A percentile compares a stretch with the other conserved stretches of the same genome.
Evolutionary conservation across 2,888 invertebrate species (phyloP).

Genomic region (Prenolepis imparis): DNA sequence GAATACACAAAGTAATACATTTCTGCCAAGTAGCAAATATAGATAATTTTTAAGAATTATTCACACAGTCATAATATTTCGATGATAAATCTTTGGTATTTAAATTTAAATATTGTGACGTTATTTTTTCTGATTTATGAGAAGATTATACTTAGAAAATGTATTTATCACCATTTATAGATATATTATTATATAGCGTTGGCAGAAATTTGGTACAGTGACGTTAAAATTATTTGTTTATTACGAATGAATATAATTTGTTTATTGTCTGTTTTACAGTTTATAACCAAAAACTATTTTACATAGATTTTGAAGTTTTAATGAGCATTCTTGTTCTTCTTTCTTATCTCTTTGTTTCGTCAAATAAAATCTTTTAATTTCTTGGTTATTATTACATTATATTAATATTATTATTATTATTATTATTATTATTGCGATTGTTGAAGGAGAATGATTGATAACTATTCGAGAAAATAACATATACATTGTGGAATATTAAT

Average conservation of each 20-base stretch:
- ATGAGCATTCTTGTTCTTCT: constrained; percentile 64
- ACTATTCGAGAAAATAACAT: constrained; percentile 30
- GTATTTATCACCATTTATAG: constrained; percentile 60
- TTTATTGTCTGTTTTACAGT: constrained; percentile 68
- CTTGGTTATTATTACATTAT: constrained; percentile 58
- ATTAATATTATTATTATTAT: constrained; percentile 66
- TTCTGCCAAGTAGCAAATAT: constrained; percentile 52
- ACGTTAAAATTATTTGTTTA: constrained; percentile 67
- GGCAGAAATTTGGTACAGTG: constrained; percentile 67
- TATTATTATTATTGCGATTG: constrained; percentile 72
- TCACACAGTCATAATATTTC: constrained; percentile 49
- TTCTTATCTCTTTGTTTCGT: constrained; percentile 64
- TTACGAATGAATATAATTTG: constrained; percentile 53
- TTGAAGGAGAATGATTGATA: constrained; percentile 63
- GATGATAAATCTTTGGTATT: constrained; percentile 53
- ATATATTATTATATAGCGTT: constrained; percentile 53
- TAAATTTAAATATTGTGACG: constrained; percentile 33
- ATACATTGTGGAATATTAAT: background rate
- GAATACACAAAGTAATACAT: constrained; percentile 61
- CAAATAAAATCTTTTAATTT: constrained; percentile 70
- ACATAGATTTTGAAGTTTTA: constrained; percentile 67
- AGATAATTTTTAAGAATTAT: constrained; percentile 38
- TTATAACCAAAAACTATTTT: constrained; percentile 75
- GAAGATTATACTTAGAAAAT: constrained; percentile 34
- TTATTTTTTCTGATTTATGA: constrained; percentile 44